Evolutionary conservation across 2,113 vertebrate species (phyloP).

Genomic region (Lamprologus sp.): DNA sequence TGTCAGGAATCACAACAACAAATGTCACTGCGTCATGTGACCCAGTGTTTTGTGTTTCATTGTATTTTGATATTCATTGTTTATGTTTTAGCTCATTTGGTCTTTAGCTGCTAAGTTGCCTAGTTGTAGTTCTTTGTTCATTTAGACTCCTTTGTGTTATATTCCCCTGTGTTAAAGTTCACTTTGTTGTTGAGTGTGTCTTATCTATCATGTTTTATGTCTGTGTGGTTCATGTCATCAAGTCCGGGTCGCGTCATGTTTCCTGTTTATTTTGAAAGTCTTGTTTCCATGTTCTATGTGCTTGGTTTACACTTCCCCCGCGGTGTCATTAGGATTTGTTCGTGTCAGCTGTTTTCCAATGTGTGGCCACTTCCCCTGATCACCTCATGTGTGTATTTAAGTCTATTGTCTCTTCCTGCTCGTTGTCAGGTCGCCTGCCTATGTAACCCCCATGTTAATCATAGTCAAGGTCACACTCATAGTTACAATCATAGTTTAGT

Average conservation of each 20-base stretch:
- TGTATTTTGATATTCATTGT: neutral
- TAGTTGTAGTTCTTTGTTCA: neutral
- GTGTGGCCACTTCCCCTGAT: neutral
- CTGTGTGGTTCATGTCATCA: neutral
- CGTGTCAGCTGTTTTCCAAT: neutral
- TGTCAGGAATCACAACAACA: neutral
- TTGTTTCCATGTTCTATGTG: neutral
- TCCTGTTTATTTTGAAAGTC: neutral
- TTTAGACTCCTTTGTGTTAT: neutral
- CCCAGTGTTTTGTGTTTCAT: neutral
- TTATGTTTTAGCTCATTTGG: neutral
- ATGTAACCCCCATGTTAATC: neutral
- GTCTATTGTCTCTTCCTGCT: neutral
- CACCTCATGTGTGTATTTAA: neutral
- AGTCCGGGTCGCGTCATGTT: rapidly evolving
- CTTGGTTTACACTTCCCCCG: rapidly evolving
- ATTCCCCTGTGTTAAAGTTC: rapidly evolving
- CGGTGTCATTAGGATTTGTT: neutral
- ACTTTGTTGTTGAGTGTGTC: neutral
- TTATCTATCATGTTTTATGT: neutral
- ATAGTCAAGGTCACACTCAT: neutral
- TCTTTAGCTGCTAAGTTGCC: neutral
- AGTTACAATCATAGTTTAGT: rapidly evolving
- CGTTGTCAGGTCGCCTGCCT: neutral
- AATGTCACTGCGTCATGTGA: neutral